These are phyloP conservation scores for Leptatherina wallacei DNA, from an alignment of 2,797 vertebrate genomes.

Conservation along the genomic window DNA sequence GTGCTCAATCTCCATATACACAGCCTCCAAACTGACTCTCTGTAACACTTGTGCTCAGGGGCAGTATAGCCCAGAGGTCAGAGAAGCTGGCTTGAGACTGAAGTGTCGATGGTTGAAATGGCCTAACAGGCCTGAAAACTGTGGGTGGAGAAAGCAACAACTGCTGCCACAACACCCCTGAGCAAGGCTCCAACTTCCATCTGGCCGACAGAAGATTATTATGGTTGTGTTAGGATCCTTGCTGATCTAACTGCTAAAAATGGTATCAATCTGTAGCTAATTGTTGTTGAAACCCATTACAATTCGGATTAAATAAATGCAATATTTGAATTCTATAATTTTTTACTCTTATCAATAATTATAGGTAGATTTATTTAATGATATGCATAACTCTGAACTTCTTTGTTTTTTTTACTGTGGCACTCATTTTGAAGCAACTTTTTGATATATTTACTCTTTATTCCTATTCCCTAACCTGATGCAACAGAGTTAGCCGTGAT, in stretches of 20 bases:
- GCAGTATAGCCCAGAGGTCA: slow-evolving; percentile 55
- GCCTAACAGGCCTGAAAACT: slow-evolving; percentile 51
- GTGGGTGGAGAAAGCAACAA: slow-evolving; percentile 42
- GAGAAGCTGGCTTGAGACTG: slow-evolving; percentile 54
- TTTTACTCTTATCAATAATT: background rate
- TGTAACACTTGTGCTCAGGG: slow-evolving; percentile 57
- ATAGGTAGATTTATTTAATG: background rate
- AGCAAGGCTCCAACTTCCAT: slow-evolving; percentile 36
- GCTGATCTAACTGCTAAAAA: slow-evolving; percentile 18
- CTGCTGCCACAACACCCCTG: slow-evolving; percentile 16
- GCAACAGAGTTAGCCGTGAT: slow-evolving; percentile 2
- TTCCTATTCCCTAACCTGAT: slow-evolving; percentile 2
- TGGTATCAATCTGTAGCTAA: background rate
- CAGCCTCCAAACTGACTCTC: slow-evolving; percentile 52
- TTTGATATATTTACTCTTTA: background rate
- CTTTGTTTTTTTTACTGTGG: background rate
- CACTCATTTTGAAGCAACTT: background rate
- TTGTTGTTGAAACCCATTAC: slow-evolving; percentile 8
- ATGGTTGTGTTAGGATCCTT: background rate
- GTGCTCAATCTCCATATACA: slow-evolving; percentile 76
- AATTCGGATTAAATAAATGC: slow-evolving; percentile 7
- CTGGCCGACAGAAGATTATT: slow-evolving; percentile 10
- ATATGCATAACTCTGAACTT: background rate
- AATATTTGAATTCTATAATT: slow-evolving; percentile 4
- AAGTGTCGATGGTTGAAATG: slow-evolving; percentile 58